Evolutionary conservation across 2,797 vertebrate species (phyloP), one percentile per base, ranked within the genome.

Genomic region (Sebastolobus alascanus): DNA sequence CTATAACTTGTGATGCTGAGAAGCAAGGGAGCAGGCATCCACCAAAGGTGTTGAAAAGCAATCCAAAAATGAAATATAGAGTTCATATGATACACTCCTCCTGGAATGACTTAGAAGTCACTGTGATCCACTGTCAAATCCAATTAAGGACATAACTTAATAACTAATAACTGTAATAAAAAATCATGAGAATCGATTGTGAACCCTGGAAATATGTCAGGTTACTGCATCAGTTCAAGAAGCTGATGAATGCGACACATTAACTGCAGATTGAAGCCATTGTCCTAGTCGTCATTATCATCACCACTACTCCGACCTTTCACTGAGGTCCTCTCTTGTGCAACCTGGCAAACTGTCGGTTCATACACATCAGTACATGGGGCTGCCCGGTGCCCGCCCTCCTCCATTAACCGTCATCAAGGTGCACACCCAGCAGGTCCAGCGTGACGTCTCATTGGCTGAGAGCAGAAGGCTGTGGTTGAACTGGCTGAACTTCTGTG

Each of bases 401-500:
- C 20, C 50, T 16, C 68, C 46, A 82, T 84, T 75, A 86, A 50
- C 50, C 31, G 16, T 25, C 38, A 64, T 73, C 72, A 75, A 68
- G 68, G 59, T 82, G 54, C 73, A 71, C 59, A 75, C 43, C 35
- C 29, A 37, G 67, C 40, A 68, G 72, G 38, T 58, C 54, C 22
- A 59, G 35, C 1, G 0, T 40, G 65, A 22, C 6, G 5, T 50
- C 72, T 76, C 58, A 75, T 2, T 75, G 78, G 73, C 73, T 58
- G 20, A 37, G 9, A 77, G 58, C 16, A 65, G 50, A 60, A n/a
- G 43, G 40, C 37, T 78, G 72, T 66, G 56, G 77, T 64, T 63
- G 68, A 75, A 54, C 66, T 75, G 68, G 61, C 33, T 79, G 52
- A 68, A 63, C 78, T 63, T 40, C 66, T 84, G 73, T 66, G 40